Base-by-base conservation (phyloP, 37 sponge, comb jelly and placozoan genomes). In the Halisarca cf. caerulea region DNA sequence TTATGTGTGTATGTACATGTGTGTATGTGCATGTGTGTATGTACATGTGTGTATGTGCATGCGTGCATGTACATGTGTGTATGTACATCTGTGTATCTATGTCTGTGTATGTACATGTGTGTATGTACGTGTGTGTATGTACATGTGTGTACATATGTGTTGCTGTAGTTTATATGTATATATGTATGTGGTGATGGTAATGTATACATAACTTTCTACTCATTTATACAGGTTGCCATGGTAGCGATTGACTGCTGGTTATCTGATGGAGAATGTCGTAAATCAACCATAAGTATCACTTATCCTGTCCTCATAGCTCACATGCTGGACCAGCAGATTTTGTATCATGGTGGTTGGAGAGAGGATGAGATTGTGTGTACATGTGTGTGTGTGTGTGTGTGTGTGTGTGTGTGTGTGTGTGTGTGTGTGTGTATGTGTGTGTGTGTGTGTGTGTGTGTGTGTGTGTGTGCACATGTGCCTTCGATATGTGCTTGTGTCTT, bases 281-380 rank as follows among this genome's bases (percentile, higher is more conserved):
- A 32, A 21, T n/a, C 41, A 35, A 3, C n/a, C 7, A 33, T 32
- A 36, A 21, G 42, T 17, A 38, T 59, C 14, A 59, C 8, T 2
- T 81, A 32, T 59, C 82, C 82, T 35, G 25, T 35, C 1, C 0
- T 81, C 3, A 20, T 60, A 35, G 82, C 53, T 37, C 28, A 81
- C 11, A n/a, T 23, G 9, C 15, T 34, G 7, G 37, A 28, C 36
- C 59, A 58, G 35, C 36, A 33, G 59, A 58, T 80, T 3, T 1
- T 54, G 2, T 80, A 80, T 21, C 40, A 3, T 3, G 43, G 41
- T 20, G 77, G 77, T 1, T 40, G 30, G 42, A 74, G 77, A 9
- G 77, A 74, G 24, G 77, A 74, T 74, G 77, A 74, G 24, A 28
- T 68, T 28, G 69, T 68, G 35, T 28, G 69, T 68, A 4, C 30